Percentiles rank a stretch among this genome's conserved stretches.
Evolutionary conservation across 2,113 vertebrate species (phyloP).

Genomic region (Nyctereutes procyonoides): DNA sequence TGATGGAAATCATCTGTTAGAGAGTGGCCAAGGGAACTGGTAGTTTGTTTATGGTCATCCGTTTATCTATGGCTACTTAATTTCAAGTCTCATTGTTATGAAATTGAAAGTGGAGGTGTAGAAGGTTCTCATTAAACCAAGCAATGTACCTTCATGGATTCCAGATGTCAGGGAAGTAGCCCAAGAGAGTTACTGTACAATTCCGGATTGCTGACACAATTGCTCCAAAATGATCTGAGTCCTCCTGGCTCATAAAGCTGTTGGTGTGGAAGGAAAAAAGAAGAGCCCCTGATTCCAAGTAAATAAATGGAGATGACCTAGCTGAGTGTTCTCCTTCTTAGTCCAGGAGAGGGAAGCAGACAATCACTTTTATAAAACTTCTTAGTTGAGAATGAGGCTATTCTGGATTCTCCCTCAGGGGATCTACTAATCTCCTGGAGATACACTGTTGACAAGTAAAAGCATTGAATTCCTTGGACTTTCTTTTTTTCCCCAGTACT

Average conservation of each 20-base stretch:
- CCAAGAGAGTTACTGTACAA: neutral
- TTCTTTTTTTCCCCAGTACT: neutral
- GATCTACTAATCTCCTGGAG: neutral
- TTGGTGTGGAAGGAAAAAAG: neutral
- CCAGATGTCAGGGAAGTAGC: neutral
- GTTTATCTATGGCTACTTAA: neutral
- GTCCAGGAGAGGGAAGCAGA: neutral
- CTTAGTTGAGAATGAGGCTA: neutral
- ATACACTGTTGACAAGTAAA: neutral
- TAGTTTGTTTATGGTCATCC: neutral
- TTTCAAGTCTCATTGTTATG: neutral
- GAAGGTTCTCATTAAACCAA: conserved; percentile 1
- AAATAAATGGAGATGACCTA: conserved; percentile 3
- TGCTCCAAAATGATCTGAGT: neutral
- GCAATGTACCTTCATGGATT: neutral
- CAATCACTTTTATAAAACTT: neutral
- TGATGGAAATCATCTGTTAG: neutral
- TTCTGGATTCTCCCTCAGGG: neutral
- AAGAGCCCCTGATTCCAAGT: neutral
- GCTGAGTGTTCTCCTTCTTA: neutral
- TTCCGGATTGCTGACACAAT: neutral
- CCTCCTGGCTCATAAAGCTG: neutral
- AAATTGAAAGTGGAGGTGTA: neutral
- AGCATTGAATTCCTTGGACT: neutral
- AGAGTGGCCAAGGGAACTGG: neutral